Evolutionary conservation across 1,140 invertebrate species (phyloP), one percentile per base, ranked within the genome.

Genomic region (Teleogryllus occipitalis): DNA sequence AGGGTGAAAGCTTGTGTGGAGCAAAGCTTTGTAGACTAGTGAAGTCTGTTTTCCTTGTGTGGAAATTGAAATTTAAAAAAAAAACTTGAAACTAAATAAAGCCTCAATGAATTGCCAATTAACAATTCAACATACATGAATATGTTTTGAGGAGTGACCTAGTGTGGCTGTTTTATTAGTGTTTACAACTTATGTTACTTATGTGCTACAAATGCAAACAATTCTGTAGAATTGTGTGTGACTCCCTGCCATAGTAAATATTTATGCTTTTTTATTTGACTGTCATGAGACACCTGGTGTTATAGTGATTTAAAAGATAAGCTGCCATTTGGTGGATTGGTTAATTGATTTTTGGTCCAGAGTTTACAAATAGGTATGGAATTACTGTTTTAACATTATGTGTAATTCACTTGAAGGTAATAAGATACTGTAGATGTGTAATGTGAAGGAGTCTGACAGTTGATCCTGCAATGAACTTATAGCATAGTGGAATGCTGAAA

Each of bases 1-100:
- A 91, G 96, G 90, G 96, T 98, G 84, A 97, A 97, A 90, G 94
- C 95, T 85, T 97, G 96, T 88, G 96, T 98, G 86, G 96, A 98
- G 90, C 95, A 97, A 89, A 96, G 94, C 88, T 97, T 96, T 90
- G 93, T 96, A 88, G 95, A 96, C 91, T 97, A 95, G 92, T 91
- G 82, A 83, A 83, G 12, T 74, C n/a, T 78, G 21, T 48, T 77
- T 54, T 77, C 47, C 14, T 12, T 65, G 10, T 10, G 10, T 10
- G 10, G 54, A 18, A 65, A 65, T 14, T 65, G 10, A 65, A 65
- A 65, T 14, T 54, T 65, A 14, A 65, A 65, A 65, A 65, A 65
- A 65, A 65, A 65, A 65, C 54, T 65, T 65, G 39, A 49, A 75
- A 75, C n/a, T 77, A 48, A 77, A 77, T 15, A 77, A 18, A 47